Percentiles rank a stretch among this genome's conserved stretches.
These are phyloP conservation scores for Rhynchomys soricoides DNA, from an alignment of 2,113 vertebrate species.

Conservation along the genomic window DNA sequence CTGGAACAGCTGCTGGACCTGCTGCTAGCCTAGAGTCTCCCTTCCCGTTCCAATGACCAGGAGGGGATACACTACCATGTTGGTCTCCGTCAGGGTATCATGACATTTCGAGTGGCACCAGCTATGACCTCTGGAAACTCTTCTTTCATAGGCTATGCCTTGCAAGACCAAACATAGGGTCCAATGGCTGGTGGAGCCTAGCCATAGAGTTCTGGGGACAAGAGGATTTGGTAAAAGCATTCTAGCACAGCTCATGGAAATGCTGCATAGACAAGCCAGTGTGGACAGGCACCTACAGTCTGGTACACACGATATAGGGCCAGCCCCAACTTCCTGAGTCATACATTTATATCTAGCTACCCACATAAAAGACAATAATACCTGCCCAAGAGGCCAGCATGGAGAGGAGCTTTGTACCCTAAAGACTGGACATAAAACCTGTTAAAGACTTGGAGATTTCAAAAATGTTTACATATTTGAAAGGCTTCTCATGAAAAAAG, in stretches of 20 bases:
- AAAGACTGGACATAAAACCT: too few species aligned
- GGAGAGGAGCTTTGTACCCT: not conserved
- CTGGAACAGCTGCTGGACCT: too few species aligned
- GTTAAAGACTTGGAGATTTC: not conserved
- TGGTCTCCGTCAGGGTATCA: too few species aligned
- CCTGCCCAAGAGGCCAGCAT: not conserved
- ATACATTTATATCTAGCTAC: rapidly evolving
- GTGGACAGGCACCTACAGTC: rapidly evolving
- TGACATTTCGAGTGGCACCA: not conserved
- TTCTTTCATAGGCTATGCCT: not conserved
- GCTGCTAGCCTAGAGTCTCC: not conserved
- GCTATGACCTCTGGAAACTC: not conserved
- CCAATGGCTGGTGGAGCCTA: not conserved
- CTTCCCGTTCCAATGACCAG: not conserved
- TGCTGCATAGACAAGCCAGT: rapidly evolving
- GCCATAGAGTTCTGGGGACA: rapidly evolving
- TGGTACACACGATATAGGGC: not conserved
- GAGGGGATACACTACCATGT: not conserved
- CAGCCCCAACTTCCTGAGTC: not conserved
- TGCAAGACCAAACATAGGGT: not conserved
- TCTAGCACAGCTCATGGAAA: too few species aligned
- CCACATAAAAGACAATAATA: not conserved
- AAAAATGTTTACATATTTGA: not conserved
- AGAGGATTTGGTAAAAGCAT: rapidly evolving
- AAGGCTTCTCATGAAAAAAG: not conserved